Base-by-base conservation (phyloP, 2,888 invertebrate genomes). In the Epinotia brunnichana region DNA sequence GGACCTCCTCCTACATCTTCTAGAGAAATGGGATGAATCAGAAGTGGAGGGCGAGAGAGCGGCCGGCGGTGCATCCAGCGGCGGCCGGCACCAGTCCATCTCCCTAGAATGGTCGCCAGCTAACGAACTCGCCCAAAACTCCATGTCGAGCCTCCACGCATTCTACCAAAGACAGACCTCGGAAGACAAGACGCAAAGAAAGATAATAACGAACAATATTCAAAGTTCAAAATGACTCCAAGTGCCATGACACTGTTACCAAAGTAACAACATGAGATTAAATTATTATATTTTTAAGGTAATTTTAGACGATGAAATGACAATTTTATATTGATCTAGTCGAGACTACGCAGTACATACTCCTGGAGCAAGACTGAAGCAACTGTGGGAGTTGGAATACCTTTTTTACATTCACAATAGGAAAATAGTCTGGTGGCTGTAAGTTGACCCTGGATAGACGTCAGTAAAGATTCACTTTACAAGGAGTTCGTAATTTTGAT, bases 131-230 rank as follows among this genome's bases (percentile, higher is more conserved):
- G 96, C 96, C 51, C 96, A 97, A 82, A 95, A 94, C 79, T 96
- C 97, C 10, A 96, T 97, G 93, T 96, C 96, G 78, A 97, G 97
- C 70, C 93, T 97, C 59, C 96, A 97, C 78, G 96, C 96, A 70
- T 97, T 97, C 90, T 97, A 96, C 86, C 96, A 96, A 88, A 89
- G 94, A 75, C 94, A 95, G 84, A 94, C 94, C 48, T 91, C 94
- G 21, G 91, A 92, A 59, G 93, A 92, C 75, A 92, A 93, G 75
- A 81, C 85, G 54, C 90, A 90, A 76, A 86, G 90, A 76, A 92
- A 91, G 81, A 91, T 90, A 86, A 76, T 83, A 75, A 84, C 87
- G 56, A 87, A 81, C 70, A 84, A 82, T 70, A 79, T 85, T 44
- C 79, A 84, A 64, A 82, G 77, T 76, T 76, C 83, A 11, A 87